These are phyloP conservation scores for Saccostrea cuccullata DNA, from an alignment of 1,140 invertebrate species.

Conservation along the genomic window DNA sequence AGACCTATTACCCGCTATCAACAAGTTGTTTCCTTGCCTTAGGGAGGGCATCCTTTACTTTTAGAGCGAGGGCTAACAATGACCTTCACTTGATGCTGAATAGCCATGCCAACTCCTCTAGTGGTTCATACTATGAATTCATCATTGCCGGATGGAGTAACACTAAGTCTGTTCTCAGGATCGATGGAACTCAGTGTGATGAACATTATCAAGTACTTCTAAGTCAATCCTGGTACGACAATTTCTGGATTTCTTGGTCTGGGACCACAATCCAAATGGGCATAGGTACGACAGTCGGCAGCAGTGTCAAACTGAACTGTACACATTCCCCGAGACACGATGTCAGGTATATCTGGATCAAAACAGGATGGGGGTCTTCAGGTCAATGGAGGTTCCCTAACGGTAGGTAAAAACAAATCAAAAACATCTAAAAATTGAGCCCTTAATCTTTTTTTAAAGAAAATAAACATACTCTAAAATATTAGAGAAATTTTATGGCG, in stretches of 20 bases:
- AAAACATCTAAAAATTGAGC: too few relatives aligned
- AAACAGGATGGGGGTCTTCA: conserved; percentile 17
- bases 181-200: too few relatives aligned
- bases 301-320: background rate
- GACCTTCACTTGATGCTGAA: background rate
- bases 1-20: background rate
- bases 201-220: too few relatives aligned
- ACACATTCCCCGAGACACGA: background rate
- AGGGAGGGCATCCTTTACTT: background rate
- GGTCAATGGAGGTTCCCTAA: conserved; percentile 11
- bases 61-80: background rate
- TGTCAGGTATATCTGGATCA: background rate
- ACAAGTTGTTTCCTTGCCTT: background rate
- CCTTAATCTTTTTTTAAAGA: too few relatives aligned
- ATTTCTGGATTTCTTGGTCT: too few relatives aligned
- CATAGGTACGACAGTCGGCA: background rate
- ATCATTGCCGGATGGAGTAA: background rate
- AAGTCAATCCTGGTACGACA: too few relatives aligned
- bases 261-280: background rate
- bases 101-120: background rate
- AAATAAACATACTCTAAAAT: too few relatives aligned
- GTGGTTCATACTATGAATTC: background rate
- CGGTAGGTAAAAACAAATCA: background rate
- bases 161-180: too few relatives aligned
- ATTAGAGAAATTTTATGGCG: too few relatives aligned